Evolutionary conservation across 2,888 invertebrate genomes (phyloP), one percentile per base, ranked within the genome.

Genomic region (Drosophila kuntzei): DNA sequence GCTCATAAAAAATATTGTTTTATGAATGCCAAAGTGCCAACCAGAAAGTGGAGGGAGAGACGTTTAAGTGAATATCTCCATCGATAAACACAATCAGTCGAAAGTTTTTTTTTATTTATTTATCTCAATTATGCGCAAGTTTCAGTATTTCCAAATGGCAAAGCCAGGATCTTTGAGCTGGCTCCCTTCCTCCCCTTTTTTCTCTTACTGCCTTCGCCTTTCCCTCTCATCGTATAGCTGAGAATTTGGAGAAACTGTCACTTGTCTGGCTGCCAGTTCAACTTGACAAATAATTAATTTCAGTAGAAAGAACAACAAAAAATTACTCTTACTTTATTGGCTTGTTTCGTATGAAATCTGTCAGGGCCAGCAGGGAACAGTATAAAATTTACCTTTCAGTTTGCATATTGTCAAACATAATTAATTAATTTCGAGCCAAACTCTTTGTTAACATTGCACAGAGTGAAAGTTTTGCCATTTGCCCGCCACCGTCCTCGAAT

Each of bases 1-100:
- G 69, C 54, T 51, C 61, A 65, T 74, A 73, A 83, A 80, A 82
- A 85, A 87, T 87, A 82, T 87, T 69, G 75, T 73, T 76, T 84
- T 75, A 70, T 70, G 83, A 67, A 59, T 72, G 69, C 62, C 60
- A 51, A 62, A 59, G 61, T 39, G 70, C 22, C 74, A 62, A 50
- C 29, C 67, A 16, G 32, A 47, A 32, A 12, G n/a, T 12, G 7
- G 5, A 2, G 12, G n/a, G 16, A 47, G 20, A 29, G 20, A 47
- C 36, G 36, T 20, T 29, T 54, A 54, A 53, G 41, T 41, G 44
- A 58, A 63, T 78, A 51, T 57, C 44, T 65, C 51, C 69, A 72
- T 80, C 79, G 71, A 82, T 81, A 66, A 71, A 67, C 54, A 64
- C 76, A 79, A 81, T 83, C 87, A 66, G 69, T 71, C 53, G 51